phyloP scores from a whole-genome alignment of 2,888 invertebrate genomes.

The Netelia virgata region DNA sequence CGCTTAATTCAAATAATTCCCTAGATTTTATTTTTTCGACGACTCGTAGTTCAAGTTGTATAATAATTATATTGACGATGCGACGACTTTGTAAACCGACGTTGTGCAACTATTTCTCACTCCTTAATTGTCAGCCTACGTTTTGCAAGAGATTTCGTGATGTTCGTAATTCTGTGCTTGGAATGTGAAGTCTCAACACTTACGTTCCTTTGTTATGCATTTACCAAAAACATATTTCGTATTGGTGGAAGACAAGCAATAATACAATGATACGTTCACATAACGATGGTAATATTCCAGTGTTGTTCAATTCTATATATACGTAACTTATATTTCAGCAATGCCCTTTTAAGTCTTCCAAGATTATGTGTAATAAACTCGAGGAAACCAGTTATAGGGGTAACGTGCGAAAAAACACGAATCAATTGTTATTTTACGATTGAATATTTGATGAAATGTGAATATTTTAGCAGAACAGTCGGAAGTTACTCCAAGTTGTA shows the following conservation, averaged over 20 bases:
- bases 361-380: constrained; percentile 3
- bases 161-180: not conserved
- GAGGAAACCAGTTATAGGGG: constrained; percentile 22
- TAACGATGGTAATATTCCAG: not conserved
- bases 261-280: not conserved
- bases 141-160: not conserved
- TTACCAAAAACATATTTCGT: not conserved
- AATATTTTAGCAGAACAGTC: not conserved
- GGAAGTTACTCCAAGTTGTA: not conserved
- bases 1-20: constrained; percentile 54
- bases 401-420: not conserved
- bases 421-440: not conserved
- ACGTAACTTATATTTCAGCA: not conserved
- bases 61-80: not conserved
- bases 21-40: constrained; percentile 27
- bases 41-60: not conserved
- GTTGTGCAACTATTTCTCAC: not conserved
- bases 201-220: constrained; percentile 11
- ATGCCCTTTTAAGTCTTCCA: constrained; percentile 26
- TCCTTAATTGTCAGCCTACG: not conserved
- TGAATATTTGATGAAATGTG: not conserved
- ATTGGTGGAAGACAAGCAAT: constrained; percentile 15
- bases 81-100: not conserved
- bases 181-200: constrained; percentile 11
- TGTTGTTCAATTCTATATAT: not conserved